Conservation (phyloP, 2,797 vertebrate species). For the Rhinophrynus dorsalis region DNA sequence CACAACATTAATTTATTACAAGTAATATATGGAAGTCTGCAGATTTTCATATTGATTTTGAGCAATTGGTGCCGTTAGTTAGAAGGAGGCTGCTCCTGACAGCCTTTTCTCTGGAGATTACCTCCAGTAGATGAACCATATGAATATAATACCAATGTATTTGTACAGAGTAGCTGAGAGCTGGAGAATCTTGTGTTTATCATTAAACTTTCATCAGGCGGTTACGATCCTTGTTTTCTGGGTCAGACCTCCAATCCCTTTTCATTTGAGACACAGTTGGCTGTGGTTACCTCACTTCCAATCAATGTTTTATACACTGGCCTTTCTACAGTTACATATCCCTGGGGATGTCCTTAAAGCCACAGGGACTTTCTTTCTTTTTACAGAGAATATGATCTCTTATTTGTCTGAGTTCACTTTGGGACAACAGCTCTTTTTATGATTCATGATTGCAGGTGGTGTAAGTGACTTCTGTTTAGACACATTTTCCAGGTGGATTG, state of each 20-base stretch:
- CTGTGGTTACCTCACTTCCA: constrained; percentile 80
- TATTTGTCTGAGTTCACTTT: constrained; percentile 25
- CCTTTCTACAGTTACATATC: constrained; percentile 66
- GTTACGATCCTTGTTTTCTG: constrained; percentile 78
- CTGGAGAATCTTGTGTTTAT: constrained; percentile 70
- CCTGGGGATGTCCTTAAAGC: constrained; percentile 65
- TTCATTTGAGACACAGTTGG: constrained; percentile 75
- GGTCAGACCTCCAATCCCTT: constrained; percentile 76
- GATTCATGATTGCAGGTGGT: too few relatives aligned
- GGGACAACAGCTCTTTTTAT: constrained; percentile 17
- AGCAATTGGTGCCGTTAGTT: constrained; percentile 61
- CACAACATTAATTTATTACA: constrained; percentile 1
- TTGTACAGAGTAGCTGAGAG: constrained; percentile 50
- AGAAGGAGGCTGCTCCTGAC: constrained; percentile 54
- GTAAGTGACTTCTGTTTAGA: too few relatives aligned
- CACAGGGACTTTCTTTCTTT: constrained; percentile 42
- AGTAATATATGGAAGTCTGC: constrained; percentile 42
- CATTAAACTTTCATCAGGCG: constrained; percentile 76
- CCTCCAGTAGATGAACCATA: background rate
- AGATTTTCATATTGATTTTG: constrained; percentile 61
- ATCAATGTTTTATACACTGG: constrained; percentile 70
- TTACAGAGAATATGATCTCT: constrained; percentile 5
- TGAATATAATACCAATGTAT: constrained; percentile 23
- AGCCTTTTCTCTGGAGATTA: constrained; percentile 58
- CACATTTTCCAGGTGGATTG: too few relatives aligned